Base-by-base conservation (phyloP, 2,888 invertebrate species). In the Apotomis turbidana region DNA sequence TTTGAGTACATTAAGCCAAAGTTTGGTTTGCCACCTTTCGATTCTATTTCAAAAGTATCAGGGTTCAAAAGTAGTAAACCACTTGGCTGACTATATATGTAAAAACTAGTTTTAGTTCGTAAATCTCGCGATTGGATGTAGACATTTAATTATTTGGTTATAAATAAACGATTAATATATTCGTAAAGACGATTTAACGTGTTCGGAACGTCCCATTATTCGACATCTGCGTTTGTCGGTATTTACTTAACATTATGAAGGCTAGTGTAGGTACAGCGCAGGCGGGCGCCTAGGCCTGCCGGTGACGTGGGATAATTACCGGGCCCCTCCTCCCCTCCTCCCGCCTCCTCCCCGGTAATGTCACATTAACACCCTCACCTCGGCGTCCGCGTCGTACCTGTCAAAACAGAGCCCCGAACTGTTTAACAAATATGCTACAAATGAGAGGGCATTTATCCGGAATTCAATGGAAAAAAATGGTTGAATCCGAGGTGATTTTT, bases 231-330 rank as follows among this genome's bases (percentile, higher is more conserved):
- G 49, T 70, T 38, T 15, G 10, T 15, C 55, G 15, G 70, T 58
- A 63, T 70, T 59, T 67, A 62, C 60, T 74, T 62, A 67, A 44
- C 59, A 61, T 80, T 80, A 81, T 80, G 78, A 79, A 78, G 77
- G 78, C 77, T 78, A 78, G 71, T 78, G 85, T 83, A 85, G 83
- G 71, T 71, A 71, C 67, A 58, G 81, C 83, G 81, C 82, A 86
- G 87, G 83, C 84, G 84, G 86, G 83, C 79, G 87, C 87, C 90
- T 90, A 91, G 90, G 92, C 84, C 92, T 93, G 93, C 83, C 80
- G 80, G 76, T 93, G 93, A 93, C 93, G 88, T 88, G 91, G 89
- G 89, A 91, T 93, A 93, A 93, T 93, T 93, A 93, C 90, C 87
- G 83, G 74, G 70, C 75, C 78, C 74, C 77, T 1, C 70, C 76